A percentile compares a stretch with the other conserved stretches of the same genome.
These are phyloP conservation scores for Lateolabrax maculatus DNA, from an alignment of 2,797 vertebrate genomes.

Conservation along the genomic window DNA sequence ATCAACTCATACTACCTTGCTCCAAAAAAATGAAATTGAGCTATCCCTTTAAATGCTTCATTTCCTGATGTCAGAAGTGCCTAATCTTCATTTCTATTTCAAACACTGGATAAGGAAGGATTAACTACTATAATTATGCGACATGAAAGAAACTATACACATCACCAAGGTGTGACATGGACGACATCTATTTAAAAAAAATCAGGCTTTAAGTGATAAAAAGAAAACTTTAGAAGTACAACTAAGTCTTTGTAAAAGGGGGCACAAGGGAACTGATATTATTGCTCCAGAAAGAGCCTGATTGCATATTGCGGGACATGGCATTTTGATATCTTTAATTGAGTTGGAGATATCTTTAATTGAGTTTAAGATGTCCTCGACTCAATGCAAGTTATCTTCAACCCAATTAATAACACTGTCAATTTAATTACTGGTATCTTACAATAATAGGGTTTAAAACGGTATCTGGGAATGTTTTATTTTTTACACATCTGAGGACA, in stretches of 20 bases:
- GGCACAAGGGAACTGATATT: slow-evolving; percentile 80
- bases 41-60: slow-evolving; percentile 56
- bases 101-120: slow-evolving; percentile 75
- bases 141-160: slow-evolving; percentile 76
- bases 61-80: slow-evolving; percentile 60
- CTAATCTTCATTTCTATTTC: slow-evolving; percentile 79
- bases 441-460: slow-evolving; percentile 86
- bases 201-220: slow-evolving; percentile 80
- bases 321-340: slow-evolving; percentile 90
- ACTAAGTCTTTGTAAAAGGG: slow-evolving; percentile 79
- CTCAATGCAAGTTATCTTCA: slow-evolving; percentile 89
- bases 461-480: slow-evolving; percentile 85
- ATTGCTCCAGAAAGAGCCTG: slow-evolving; percentile 79
- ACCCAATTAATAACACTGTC: slow-evolving; percentile 89
- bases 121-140: slow-evolving; percentile 78
- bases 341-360: slow-evolving; percentile 89
- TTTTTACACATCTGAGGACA: slow-evolving; percentile 87
- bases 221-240: slow-evolving; percentile 80
- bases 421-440: slow-evolving; percentile 91
- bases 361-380: slow-evolving; percentile 89
- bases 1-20: slow-evolving; percentile 14
- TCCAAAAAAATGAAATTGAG: neutral
- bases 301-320: slow-evolving; percentile 84
- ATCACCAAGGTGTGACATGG: slow-evolving; percentile 74
- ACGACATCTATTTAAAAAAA: slow-evolving; percentile 75